Evolutionary conservation across 2,888 invertebrate genomes (phyloP).

Genomic region (Cryptocephalus moraei): DNA sequence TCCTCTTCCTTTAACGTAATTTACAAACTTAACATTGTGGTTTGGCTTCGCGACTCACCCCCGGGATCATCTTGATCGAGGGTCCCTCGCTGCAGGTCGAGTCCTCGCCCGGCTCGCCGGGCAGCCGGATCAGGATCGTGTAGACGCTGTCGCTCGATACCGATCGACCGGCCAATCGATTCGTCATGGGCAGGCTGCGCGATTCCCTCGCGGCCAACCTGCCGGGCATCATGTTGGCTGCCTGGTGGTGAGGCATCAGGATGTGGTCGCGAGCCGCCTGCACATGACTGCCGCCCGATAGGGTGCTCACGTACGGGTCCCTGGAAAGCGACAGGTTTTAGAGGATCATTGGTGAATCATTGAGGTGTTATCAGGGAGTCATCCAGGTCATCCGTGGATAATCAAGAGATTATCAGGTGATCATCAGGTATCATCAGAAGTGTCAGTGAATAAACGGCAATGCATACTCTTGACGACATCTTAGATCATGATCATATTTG

Average conservation of each 20-base stretch:
- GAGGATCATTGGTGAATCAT: too few relatives aligned
- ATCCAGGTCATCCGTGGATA: too few relatives aligned
- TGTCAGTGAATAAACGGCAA: too few relatives aligned
- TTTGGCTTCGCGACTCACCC: conserved; percentile 16
- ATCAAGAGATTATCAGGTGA: too few relatives aligned
- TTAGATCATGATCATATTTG: too few relatives aligned
- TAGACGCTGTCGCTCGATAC: conserved; percentile 73
- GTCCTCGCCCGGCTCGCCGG: conserved; percentile 42
- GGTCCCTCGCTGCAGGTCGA: conserved; percentile 44
- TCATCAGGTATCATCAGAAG: too few relatives aligned
- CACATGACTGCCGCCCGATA: neutral
- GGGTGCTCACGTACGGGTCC: conserved; percentile 47
- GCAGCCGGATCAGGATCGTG: conserved; percentile 84
- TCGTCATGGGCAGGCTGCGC: conserved; percentile 52
- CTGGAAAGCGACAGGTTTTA: conserved; percentile 28
- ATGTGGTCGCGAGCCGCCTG: neutral
- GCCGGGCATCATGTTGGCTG: conserved; percentile 36
- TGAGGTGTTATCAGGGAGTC: too few relatives aligned
- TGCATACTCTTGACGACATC: too few relatives aligned
- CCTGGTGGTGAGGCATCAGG: neutral
- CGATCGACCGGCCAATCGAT: conserved; percentile 44
- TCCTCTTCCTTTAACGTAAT: too few relatives aligned
- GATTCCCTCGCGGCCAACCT: conserved; percentile 44
- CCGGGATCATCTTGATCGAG: conserved; percentile 80
- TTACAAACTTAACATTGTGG: too few relatives aligned